Percentiles rank a stretch among this genome's conserved stretches.
These are phyloP conservation scores for Portunus trituberculatus DNA, from an alignment of 1,140 invertebrate genomes.

Conservation along the genomic window DNA sequence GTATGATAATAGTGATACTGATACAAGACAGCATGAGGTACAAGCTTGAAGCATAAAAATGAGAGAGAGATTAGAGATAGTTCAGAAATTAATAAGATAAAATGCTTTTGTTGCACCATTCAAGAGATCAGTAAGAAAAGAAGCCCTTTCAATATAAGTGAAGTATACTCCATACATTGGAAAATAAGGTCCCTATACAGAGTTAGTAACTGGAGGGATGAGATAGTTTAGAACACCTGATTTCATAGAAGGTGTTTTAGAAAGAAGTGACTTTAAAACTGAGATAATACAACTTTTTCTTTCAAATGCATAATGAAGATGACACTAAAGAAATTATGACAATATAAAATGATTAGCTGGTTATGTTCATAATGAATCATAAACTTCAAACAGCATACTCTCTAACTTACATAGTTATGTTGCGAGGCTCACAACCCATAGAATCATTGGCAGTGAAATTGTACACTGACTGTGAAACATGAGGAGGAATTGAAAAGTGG, in stretches of 20 bases:
- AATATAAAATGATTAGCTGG: background rate
- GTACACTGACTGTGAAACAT: constrained; percentile 63
- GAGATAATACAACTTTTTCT: background rate
- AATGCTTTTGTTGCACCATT: too few relatives aligned
- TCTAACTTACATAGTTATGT: constrained; percentile 75
- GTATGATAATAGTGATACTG: too few relatives aligned
- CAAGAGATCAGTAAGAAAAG: too few relatives aligned
- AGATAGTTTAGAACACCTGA: background rate
- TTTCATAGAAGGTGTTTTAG: background rate
- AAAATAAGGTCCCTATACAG: too few relatives aligned
- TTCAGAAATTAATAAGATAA: too few relatives aligned
- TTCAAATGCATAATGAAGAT: background rate
- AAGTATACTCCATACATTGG: too few relatives aligned
- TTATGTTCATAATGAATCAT: background rate
- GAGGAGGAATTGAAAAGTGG: constrained; percentile 78
- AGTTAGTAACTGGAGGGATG: too few relatives aligned
- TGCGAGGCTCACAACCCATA: constrained; percentile 72
- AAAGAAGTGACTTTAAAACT: background rate
- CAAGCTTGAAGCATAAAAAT: too few relatives aligned
- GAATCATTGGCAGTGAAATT: constrained; percentile 77
- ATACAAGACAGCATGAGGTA: too few relatives aligned
- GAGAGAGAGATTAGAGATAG: too few relatives aligned
- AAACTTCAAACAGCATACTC: background rate
- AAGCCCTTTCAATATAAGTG: too few relatives aligned
- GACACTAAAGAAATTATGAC: background rate